Evolutionary conservation across 2,797 vertebrate genomes (phyloP).

Genomic region (Philypnodon macrostomus): DNA sequence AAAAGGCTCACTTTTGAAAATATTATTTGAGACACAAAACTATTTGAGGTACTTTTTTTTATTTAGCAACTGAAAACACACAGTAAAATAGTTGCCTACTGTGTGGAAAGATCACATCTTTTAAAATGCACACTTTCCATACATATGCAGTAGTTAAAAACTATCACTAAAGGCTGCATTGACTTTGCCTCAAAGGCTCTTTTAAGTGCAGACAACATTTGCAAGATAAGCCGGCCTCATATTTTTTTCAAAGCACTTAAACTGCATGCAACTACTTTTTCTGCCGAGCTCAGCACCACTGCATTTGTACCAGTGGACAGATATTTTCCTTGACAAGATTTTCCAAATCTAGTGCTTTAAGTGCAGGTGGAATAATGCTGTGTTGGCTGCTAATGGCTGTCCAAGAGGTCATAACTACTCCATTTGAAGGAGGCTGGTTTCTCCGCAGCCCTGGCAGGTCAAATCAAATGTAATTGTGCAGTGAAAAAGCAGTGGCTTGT

Average conservation of each 20-base stretch:
- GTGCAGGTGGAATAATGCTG: conserved; percentile 71
- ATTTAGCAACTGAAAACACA: too few species aligned
- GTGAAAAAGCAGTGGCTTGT: conserved; percentile 64
- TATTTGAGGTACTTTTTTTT: too few species aligned
- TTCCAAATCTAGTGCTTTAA: conserved; percentile 64
- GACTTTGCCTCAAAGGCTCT: conserved; percentile 33
- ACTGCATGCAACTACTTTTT: conserved; percentile 56
- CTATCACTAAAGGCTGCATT: conserved; percentile 15
- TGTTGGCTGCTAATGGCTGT: conserved; percentile 75
- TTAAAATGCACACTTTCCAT: not conserved
- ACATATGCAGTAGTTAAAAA: conserved; percentile 10
- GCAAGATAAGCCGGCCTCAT: conserved; percentile 62
- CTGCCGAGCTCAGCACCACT: conserved; percentile 46
- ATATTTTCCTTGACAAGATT: conserved; percentile 72
- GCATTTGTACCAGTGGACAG: conserved; percentile 52
- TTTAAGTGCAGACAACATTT: conserved; percentile 60
- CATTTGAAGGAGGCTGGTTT: conserved; percentile 74
- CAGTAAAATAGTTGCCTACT: too few species aligned
- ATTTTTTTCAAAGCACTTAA: conserved; percentile 67
- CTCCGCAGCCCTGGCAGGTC: conserved; percentile 72
- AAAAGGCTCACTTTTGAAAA: not conserved
- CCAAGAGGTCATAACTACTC: conserved; percentile 81
- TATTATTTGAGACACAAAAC: too few species aligned
- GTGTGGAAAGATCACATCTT: too few species aligned
- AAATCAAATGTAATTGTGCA: conserved; percentile 82